A percentile compares a stretch with the other conserved stretches of the same genome.
These are phyloP conservation scores for Temnothorax unifasciatus DNA, from an alignment of 2,888 invertebrate species.

Conservation along the genomic window DNA sequence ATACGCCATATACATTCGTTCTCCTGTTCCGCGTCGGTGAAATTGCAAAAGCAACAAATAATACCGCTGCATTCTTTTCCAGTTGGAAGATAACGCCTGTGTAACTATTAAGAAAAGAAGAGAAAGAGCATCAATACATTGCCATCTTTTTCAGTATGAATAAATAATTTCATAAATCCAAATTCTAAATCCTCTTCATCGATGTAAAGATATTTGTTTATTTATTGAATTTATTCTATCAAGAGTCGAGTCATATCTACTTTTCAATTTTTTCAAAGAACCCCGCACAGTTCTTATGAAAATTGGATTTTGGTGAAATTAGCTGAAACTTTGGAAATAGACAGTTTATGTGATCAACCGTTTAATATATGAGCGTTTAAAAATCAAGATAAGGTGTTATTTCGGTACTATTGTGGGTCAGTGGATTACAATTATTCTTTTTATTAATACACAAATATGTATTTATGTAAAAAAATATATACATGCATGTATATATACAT, in stretches of 20 bases:
- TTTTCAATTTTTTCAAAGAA: neutral
- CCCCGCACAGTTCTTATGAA: too few species aligned
- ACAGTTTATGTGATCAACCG: too few species aligned
- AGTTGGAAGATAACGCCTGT: neutral
- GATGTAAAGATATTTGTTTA: neutral
- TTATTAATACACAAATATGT: too few species aligned
- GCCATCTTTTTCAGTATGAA: neutral
- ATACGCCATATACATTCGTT: slow-evolving; percentile 11
- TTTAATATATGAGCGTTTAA: too few species aligned
- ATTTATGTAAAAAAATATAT: too few species aligned
- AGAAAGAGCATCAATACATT: neutral
- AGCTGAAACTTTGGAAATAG: too few species aligned
- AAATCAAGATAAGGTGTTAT: too few species aligned
- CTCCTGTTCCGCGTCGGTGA: slow-evolving; percentile 5
- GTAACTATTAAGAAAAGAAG: neutral
- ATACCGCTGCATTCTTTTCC: slow-evolving; percentile 13
- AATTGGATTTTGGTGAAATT: too few species aligned
- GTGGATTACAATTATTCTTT: too few species aligned
- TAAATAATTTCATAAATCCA: neutral
- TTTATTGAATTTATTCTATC: neutral
- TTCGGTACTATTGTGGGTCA: too few species aligned
- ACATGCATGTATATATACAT: too few species aligned
- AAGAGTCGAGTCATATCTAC: neutral
- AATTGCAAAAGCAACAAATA: slow-evolving; percentile 35
- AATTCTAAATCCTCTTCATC: neutral